Evolutionary conservation across 2,113 vertebrate genomes (phyloP).

Genomic region (Tetrao urogallus): DNA sequence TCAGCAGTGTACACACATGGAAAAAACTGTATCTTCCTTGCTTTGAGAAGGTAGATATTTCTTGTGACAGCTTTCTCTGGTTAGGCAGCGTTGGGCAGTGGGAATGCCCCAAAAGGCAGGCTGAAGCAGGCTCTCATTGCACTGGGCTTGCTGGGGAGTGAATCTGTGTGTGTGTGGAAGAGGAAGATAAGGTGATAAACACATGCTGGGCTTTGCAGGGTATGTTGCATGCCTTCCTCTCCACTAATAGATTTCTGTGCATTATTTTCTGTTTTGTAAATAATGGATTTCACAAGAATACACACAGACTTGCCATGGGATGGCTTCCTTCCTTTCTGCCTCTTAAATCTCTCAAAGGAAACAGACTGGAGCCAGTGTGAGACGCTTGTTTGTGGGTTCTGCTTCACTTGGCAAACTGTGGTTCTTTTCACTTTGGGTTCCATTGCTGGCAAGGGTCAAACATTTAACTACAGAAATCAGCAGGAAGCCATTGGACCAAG

Average conservation of each 20-base stretch:
- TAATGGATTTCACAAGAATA: neutral
- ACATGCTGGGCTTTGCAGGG: neutral
- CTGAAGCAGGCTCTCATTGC: neutral
- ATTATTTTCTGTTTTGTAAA: slow-evolving; percentile 6
- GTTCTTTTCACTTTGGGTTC: slow-evolving; percentile 51
- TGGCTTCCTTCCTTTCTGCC: slow-evolving; percentile 3
- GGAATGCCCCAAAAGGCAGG: neutral
- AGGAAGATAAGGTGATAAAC: neutral
- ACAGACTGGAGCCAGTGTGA: slow-evolving; percentile 2
- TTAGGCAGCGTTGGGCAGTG: neutral
- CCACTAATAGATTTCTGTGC: neutral
- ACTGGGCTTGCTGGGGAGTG: neutral
- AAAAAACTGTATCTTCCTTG: neutral
- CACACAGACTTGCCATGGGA: neutral
- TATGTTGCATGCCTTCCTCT: neutral
- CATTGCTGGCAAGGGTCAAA: slow-evolving; percentile 59
- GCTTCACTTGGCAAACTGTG: slow-evolving; percentile 47
- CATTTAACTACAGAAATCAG: slow-evolving; percentile 55
- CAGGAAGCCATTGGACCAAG: slow-evolving; percentile 45
- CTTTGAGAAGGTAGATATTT: neutral
- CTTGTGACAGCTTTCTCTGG: neutral
- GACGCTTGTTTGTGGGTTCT: slow-evolving; percentile 65
- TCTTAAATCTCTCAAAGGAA: slow-evolving; percentile 3
- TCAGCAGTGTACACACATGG: neutral
- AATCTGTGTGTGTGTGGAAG: neutral